Evolutionary conservation across 2,113 vertebrate genomes (phyloP).

Genomic region (Sprattus sprattus): DNA sequence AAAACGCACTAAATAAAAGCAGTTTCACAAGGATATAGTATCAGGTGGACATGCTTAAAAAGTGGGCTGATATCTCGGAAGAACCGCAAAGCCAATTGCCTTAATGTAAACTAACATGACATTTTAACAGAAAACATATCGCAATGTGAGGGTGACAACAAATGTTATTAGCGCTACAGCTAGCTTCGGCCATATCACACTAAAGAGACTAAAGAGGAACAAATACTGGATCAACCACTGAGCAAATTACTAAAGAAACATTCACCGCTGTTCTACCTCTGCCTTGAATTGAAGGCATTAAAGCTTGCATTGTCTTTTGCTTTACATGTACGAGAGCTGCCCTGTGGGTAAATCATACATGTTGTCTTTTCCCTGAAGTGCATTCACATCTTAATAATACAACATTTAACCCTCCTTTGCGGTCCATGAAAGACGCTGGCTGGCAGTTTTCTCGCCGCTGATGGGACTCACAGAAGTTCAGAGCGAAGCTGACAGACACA

Average conservation of each 20-base stretch:
- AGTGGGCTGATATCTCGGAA: neutral
- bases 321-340: constrained; percentile 54
- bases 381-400: constrained; percentile 67
- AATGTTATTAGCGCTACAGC: neutral
- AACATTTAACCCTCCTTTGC: constrained; percentile 64
- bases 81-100: neutral
- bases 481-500: constrained; percentile 41
- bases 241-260: neutral
- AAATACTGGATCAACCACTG: neutral
- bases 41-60: neutral
- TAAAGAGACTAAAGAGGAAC: neutral
- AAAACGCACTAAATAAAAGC: neutral
- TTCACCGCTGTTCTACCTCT: neutral
- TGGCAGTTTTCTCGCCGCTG: constrained; percentile 63
- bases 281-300: constrained; percentile 30
- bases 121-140: neutral
- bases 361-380: constrained; percentile 52
- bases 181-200: neutral
- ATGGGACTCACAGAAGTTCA: constrained; percentile 58
- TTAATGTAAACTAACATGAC: constrained; percentile 9
- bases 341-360: constrained; percentile 60
- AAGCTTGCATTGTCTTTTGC: constrained; percentile 46
- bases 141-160: neutral
- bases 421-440: constrained; percentile 56
- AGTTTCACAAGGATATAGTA: neutral